These are phyloP conservation scores for Phrynocephalus versicolor DNA, from an alignment of 2,113 vertebrate genomes.

Conservation along the genomic window DNA sequence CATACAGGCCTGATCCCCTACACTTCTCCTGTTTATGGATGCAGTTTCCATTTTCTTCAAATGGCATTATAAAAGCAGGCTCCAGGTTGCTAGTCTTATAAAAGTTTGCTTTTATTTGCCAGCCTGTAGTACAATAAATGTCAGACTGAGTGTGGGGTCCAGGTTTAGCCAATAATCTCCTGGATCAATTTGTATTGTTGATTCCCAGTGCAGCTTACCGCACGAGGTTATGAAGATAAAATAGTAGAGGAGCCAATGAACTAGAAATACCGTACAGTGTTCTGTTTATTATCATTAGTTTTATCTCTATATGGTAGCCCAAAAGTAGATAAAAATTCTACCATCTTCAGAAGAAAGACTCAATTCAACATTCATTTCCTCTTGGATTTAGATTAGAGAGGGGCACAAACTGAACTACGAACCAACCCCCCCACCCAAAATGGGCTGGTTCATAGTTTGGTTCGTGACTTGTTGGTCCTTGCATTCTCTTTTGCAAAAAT, in stretches of 20 bases:
- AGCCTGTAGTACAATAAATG: background rate
- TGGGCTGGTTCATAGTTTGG: too few species aligned
- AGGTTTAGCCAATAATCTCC: background rate
- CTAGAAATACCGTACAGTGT: background rate
- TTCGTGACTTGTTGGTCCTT: too few species aligned
- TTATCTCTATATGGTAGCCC: background rate
- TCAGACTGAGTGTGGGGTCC: background rate
- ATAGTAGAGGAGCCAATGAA: background rate
- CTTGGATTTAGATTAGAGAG: background rate
- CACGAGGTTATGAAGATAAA: background rate
- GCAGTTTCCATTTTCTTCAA: too few species aligned
- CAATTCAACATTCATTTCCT: too few species aligned
- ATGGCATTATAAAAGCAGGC: too few species aligned
- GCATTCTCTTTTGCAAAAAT: too few species aligned
- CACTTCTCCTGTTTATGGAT: too few species aligned
- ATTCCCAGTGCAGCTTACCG: background rate
- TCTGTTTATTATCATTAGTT: background rate
- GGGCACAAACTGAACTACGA: too few species aligned
- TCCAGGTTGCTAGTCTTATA: too few species aligned
- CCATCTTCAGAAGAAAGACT: background rate
- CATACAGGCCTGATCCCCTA: too few species aligned
- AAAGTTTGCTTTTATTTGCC: too few species aligned
- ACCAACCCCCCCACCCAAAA: too few species aligned
- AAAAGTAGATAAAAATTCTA: background rate
- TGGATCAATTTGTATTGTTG: background rate